phyloP scores from a whole-genome alignment of 2,888 invertebrate genomes.

The Dromius quadrimaculatus region DNA sequence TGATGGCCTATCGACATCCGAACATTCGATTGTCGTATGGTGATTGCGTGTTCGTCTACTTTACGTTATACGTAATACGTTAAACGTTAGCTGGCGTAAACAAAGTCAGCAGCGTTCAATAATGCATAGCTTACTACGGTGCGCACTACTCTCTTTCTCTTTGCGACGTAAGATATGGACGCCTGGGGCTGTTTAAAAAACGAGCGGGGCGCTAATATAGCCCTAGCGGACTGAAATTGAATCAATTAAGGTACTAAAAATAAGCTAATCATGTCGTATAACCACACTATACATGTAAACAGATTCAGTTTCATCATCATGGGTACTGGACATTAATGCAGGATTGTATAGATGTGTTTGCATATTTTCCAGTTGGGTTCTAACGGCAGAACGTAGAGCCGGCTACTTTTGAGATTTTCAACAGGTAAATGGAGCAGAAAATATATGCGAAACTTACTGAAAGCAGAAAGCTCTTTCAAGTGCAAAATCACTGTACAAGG shows the following conservation, averaged over 20 bases:
- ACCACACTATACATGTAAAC: neutral
- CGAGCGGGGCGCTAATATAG: slow-evolving; percentile 36
- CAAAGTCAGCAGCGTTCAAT: slow-evolving; percentile 37
- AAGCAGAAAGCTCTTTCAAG: slow-evolving; percentile 39
- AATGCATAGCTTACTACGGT: slow-evolving; percentile 6
- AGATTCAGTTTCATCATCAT: too few species aligned
- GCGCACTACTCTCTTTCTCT: slow-evolving; percentile 1
- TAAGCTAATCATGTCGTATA: slow-evolving; percentile 32
- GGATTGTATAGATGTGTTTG: neutral
- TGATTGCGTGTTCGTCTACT: slow-evolving; percentile 19
- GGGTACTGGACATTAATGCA: too few species aligned
- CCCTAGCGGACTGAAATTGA: slow-evolving; percentile 37
- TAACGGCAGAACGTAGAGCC: neutral
- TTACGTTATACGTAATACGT: neutral
- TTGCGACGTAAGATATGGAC: slow-evolving; percentile 35
- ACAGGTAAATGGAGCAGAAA: slow-evolving; percentile 52
- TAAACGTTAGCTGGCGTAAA: slow-evolving; percentile 17
- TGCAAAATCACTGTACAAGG: slow-evolving; percentile 31
- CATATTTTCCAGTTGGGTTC: slow-evolving; percentile 13
- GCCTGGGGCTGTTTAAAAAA: slow-evolving; percentile 44
- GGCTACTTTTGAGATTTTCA: slow-evolving; percentile 48
- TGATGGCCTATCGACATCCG: slow-evolving; percentile 31
- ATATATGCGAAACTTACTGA: slow-evolving; percentile 47
- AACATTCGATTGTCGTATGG: slow-evolving; percentile 36
- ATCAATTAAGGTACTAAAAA: slow-evolving; percentile 40